Evolutionary conservation across 1,140 invertebrate species (phyloP).

Genomic region (Drosophila micromelanica): DNA sequence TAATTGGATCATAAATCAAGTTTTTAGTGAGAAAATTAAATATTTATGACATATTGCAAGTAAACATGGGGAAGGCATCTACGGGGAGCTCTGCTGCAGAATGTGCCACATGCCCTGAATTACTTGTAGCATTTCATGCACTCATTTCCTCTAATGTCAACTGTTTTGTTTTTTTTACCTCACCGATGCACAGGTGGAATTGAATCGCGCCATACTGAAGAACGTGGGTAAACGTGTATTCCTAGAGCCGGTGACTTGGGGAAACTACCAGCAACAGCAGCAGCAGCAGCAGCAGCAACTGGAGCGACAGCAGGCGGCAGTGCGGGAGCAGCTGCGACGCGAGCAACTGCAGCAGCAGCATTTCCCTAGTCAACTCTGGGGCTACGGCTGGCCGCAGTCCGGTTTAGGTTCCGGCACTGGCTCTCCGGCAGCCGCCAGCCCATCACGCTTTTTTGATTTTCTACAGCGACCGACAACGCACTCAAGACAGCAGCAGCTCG

Average conservation of each 20-base stretch:
- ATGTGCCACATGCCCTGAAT: background rate
- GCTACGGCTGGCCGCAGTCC: conserved; percentile 48
- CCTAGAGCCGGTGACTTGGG: conserved; percentile 36
- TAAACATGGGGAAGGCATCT: background rate
- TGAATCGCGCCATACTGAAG: conserved; percentile 86
- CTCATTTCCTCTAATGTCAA: conserved; percentile 58
- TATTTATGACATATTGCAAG: conserved; percentile 42
- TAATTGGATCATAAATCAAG: conserved; percentile 34
- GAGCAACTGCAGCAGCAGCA: conserved; percentile 53
- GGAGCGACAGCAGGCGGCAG: conserved; percentile 35
- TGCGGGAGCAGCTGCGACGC: conserved; percentile 39
- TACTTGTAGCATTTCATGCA: conserved; percentile 4
- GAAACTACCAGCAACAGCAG: conserved; percentile 39
- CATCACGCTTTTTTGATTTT: conserved; percentile 65
- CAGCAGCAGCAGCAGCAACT: conserved; percentile 33
- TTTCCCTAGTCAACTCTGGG: conserved; percentile 74
- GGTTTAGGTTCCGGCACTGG: conserved; percentile 1
- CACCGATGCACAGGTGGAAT: conserved; percentile 82
- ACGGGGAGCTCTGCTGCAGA: background rate
- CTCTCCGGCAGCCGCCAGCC: conserved; percentile 13
- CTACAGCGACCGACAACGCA: conserved; percentile 45
- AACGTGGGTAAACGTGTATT: conserved; percentile 86
- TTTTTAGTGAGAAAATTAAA: conserved; percentile 40
- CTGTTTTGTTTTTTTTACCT: conserved; percentile 41
- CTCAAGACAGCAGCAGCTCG: conserved; percentile 43